Evolutionary conservation across 1,140 invertebrate species (phyloP).

Genomic region (Stegodyphus dumicola): DNA sequence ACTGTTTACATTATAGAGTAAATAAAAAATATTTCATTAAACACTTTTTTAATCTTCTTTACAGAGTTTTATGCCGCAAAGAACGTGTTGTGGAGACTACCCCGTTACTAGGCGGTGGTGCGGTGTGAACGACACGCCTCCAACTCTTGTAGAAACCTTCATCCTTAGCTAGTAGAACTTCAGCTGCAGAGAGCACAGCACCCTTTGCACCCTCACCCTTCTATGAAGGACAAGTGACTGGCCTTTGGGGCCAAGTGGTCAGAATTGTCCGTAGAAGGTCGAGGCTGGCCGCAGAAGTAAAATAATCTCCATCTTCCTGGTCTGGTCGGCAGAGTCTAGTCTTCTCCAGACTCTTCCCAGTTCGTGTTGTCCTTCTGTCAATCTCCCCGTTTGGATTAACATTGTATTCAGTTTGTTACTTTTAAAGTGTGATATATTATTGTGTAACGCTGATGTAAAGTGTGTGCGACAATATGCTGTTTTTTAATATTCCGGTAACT

Average conservation of each 20-base stretch:
- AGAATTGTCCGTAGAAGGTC: conserved; percentile 9
- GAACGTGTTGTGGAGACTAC: neutral
- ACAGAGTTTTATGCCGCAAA: conserved; percentile 29
- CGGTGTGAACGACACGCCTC: conserved; percentile 53
- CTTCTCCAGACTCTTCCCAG: too few species aligned
- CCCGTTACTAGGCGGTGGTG: conserved; percentile 42
- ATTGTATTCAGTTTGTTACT: too few species aligned
- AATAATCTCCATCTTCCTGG: neutral
- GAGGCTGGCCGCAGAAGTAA: conserved; percentile 1
- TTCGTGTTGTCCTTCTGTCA: too few species aligned
- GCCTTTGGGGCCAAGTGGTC: neutral
- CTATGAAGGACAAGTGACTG: neutral
- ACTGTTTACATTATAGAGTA: too few species aligned
- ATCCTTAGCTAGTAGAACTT: neutral
- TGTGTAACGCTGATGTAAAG: too few species aligned
- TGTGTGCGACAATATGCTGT: too few species aligned
- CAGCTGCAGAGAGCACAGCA: neutral
- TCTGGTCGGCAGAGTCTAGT: neutral
- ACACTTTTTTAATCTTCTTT: neutral
- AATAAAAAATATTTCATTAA: neutral
- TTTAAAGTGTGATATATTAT: too few species aligned
- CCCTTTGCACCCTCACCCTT: neutral
- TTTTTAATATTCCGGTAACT: too few species aligned
- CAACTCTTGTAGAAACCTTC: neutral
- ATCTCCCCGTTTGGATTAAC: too few species aligned